phyloP scores from a whole-genome alignment of 2,113 vertebrate species.

The Athene noctua region DNA sequence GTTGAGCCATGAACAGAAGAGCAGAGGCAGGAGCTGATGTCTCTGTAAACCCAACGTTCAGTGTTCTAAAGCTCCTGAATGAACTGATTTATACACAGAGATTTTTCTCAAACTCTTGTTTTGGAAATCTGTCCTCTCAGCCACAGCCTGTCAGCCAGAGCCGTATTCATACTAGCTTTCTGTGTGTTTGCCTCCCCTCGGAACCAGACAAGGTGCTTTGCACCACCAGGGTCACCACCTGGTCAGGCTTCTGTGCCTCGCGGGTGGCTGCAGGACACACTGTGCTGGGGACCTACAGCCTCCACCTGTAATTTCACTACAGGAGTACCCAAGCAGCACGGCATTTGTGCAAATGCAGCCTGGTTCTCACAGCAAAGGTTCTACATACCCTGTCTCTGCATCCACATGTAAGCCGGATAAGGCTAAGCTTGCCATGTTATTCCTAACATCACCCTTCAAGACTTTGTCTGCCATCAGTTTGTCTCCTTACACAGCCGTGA shows the following conservation, averaged over 20 bases:
- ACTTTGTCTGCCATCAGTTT: background rate
- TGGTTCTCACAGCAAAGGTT: background rate
- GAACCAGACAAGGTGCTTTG: background rate
- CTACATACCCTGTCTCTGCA: background rate
- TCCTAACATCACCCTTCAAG: background rate
- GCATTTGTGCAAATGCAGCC: background rate
- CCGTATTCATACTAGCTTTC: accelerated
- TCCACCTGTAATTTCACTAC: background rate
- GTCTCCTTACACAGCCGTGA: background rate
- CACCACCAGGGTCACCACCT: accelerated
- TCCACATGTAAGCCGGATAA: background rate
- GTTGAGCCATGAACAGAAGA: background rate
- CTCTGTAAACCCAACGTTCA: background rate
- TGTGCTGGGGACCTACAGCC: background rate
- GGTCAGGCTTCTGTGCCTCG: background rate
- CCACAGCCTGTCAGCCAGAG: background rate
- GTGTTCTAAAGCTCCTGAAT: background rate
- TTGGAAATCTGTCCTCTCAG: background rate
- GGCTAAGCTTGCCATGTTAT: background rate
- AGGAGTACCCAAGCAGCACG: accelerated
- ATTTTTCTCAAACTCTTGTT: background rate
- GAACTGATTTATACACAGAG: background rate
- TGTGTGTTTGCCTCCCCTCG: background rate
- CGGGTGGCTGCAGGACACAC: accelerated
- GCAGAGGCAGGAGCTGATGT: background rate